Percentiles rank a stretch among this genome's conserved stretches.
These are phyloP conservation scores for Adelphocoris suturalis DNA, from an alignment of 2,888 invertebrate genomes.

Conservation along the genomic window DNA sequence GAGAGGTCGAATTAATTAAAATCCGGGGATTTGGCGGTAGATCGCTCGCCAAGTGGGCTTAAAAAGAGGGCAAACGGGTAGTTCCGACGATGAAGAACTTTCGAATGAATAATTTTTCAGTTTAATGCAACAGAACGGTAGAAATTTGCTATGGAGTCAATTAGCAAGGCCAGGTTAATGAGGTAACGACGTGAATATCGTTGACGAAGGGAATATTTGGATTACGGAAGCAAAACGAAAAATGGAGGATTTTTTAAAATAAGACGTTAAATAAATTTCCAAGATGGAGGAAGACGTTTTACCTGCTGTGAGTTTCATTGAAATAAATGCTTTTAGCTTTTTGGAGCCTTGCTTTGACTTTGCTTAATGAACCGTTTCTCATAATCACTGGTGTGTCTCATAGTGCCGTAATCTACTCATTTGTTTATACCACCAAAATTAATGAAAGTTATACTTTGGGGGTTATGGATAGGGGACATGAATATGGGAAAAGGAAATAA, in stretches of 20 bases:
- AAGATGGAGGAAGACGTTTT: too few relatives aligned
- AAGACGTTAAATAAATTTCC: not conserved
- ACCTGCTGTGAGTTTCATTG: too few relatives aligned
- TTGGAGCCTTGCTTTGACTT: too few relatives aligned
- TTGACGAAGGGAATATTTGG: not conserved
- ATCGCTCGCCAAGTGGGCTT: constrained; percentile 67
- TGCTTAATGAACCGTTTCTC: too few relatives aligned
- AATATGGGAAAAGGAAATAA: too few relatives aligned
- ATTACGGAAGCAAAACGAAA: not conserved
- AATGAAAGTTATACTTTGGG: too few relatives aligned
- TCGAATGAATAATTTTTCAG: constrained; percentile 70
- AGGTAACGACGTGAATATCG: not conserved
- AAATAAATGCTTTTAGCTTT: too few relatives aligned
- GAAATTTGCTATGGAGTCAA: constrained; percentile 15
- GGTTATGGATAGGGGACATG: too few relatives aligned
- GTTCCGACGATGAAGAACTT: constrained; percentile 58
- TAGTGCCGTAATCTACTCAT: too few relatives aligned
- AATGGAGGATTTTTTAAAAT: not conserved
- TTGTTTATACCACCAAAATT: too few relatives aligned
- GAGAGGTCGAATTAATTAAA: constrained; percentile 69
- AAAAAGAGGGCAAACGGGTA: not conserved
- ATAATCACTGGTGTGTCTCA: too few relatives aligned
- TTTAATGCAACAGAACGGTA: constrained; percentile 61
- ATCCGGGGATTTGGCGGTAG: constrained; percentile 68
- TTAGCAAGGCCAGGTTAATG: constrained; percentile 42